These are phyloP conservation scores for Tapirus indicus DNA, from an alignment of 2,797 vertebrate genomes.

Conservation along the genomic window DNA sequence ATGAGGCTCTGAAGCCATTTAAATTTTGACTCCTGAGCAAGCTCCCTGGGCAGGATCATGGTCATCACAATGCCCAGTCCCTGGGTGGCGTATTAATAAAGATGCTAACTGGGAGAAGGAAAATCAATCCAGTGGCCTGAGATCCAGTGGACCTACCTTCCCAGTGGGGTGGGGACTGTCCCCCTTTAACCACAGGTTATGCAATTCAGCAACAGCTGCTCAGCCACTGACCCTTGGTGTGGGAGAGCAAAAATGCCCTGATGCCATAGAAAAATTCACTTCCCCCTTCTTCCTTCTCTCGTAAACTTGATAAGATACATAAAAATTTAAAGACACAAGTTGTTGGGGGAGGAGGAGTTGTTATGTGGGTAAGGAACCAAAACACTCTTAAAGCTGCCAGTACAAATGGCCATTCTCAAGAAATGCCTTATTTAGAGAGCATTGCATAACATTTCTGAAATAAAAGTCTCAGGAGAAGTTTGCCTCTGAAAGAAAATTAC, in stretches of 20 bases:
- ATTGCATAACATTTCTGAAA: slow-evolving; percentile 54
- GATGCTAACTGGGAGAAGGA: background rate
- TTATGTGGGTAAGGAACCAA: slow-evolving; percentile 37
- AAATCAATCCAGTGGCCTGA: background rate
- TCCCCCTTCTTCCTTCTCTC: background rate
- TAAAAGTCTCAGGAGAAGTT: slow-evolving; percentile 55
- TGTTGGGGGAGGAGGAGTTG: background rate
- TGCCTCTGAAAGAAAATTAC: slow-evolving; percentile 45
- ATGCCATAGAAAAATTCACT: background rate
- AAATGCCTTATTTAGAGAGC: slow-evolving; percentile 66
- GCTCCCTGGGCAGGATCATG: background rate
- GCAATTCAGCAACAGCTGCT: background rate
- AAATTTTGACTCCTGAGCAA: background rate
- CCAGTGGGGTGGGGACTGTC: background rate
- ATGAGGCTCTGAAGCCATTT: background rate
- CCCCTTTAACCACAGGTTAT: background rate
- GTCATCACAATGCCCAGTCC: background rate
- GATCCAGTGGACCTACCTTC: background rate
- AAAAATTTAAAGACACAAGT: background rate
- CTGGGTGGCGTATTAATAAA: background rate
- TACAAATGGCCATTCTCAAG: slow-evolving; percentile 50
- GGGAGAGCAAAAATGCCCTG: background rate
- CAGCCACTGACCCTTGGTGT: background rate
- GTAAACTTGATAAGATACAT: background rate
- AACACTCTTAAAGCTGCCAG: slow-evolving; percentile 54